Percentiles rank a stretch among this genome's conserved stretches.
Evolutionary conservation across 1,140 invertebrate species (phyloP).

Genomic region (Apis dorsata): DNA sequence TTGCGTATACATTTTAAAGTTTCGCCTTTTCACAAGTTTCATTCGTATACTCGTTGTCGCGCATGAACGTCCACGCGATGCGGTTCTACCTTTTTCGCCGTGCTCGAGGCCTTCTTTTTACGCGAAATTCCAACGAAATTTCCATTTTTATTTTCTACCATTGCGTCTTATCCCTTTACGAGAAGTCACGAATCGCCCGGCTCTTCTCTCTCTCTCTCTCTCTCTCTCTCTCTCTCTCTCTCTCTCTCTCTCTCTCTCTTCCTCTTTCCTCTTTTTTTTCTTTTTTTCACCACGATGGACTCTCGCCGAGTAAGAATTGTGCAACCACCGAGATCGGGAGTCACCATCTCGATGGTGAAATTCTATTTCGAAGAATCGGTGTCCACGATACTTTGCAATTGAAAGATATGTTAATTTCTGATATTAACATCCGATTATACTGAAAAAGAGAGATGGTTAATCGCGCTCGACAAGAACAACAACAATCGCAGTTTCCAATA

Average conservation of each 20-base stretch:
- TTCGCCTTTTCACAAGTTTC: slow-evolving; percentile 22
- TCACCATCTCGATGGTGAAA: not conserved
- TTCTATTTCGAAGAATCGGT: not conserved
- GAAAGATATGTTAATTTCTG: slow-evolving; percentile 2
- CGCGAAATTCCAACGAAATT: not conserved
- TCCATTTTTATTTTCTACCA: not conserved
- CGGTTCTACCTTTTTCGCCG: not conserved
- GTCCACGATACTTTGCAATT: not conserved
- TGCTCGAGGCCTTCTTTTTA: not conserved
- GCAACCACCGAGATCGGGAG: not conserved
- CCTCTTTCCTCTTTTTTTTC: not conserved
- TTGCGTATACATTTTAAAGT: slow-evolving; percentile 41
- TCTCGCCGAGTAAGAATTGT: not conserved
- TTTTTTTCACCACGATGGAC: not conserved
- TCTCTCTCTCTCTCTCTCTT: too few species aligned
- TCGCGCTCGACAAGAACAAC: not conserved
- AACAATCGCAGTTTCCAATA: too few species aligned
- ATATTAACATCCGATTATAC: not conserved
- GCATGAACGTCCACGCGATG: slow-evolving; percentile 18
- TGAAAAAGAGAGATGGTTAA: not conserved
- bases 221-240: too few species aligned
- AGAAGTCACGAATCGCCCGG: not conserved
- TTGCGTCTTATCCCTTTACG: too few species aligned
- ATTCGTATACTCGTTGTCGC: slow-evolving; percentile 5
- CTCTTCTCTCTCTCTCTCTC: not conserved